phyloP scores from a whole-genome alignment of 2,797 vertebrate genomes.

The Jordanella pulchra region DNA sequence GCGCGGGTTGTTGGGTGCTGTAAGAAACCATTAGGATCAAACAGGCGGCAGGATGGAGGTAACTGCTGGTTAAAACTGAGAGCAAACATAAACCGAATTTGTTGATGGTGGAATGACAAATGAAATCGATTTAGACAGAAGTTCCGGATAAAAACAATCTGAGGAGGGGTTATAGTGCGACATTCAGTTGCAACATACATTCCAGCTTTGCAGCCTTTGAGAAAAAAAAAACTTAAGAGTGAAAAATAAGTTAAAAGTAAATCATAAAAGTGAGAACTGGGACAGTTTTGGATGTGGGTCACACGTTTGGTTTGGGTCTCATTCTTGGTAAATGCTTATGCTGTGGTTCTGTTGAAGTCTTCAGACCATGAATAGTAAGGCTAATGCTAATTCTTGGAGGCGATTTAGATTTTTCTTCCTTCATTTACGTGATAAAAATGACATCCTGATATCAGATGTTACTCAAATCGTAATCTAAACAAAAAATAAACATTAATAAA shows the following conservation, averaged over 20 bases:
- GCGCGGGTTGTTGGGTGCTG: constrained; percentile 52
- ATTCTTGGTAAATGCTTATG: too few species aligned
- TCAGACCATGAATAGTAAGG: too few species aligned
- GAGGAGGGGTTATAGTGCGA: background rate
- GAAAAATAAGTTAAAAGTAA: background rate
- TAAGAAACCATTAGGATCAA: constrained; percentile 66
- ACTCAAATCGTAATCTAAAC: too few species aligned
- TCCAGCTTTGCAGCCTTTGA: background rate
- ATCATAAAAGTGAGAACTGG: background rate
- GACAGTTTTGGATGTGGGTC: background rate
- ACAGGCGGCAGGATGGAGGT: constrained; percentile 25
- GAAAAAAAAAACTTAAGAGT: background rate
- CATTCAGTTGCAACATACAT: background rate
- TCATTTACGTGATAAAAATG: too few species aligned
- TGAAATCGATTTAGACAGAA: background rate
- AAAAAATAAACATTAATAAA: too few species aligned
- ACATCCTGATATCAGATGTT: too few species aligned
- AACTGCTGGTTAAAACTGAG: constrained; percentile 26
- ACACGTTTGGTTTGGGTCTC: too few species aligned
- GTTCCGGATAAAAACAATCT: background rate
- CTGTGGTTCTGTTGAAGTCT: too few species aligned
- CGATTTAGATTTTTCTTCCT: too few species aligned
- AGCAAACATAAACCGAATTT: background rate
- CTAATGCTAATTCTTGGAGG: too few species aligned
- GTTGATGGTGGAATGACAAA: background rate